phyloP scores from a whole-genome alignment of 2,888 invertebrate genomes.

The Chouioia cunea region DNA sequence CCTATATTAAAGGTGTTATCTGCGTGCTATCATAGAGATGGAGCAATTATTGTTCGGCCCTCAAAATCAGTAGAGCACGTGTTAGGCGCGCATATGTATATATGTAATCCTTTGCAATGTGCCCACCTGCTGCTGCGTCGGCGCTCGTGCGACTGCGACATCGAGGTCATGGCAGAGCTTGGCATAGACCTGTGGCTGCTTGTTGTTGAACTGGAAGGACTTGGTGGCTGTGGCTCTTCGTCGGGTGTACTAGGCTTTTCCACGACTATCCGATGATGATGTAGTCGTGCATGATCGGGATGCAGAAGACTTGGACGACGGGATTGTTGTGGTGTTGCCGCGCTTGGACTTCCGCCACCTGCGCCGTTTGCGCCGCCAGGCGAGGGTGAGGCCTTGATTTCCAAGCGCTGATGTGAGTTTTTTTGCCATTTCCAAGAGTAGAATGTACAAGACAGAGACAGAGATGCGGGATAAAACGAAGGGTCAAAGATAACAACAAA shows the following conservation, averaged over 20 bases:
- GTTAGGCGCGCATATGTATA: neutral
- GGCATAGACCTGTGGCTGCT: slow-evolving; percentile 66
- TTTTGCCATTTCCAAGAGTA: no score
- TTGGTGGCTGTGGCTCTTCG: slow-evolving; percentile 60
- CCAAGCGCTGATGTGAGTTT: slow-evolving; percentile 24
- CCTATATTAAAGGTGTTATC: no score
- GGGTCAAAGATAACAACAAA: neutral
- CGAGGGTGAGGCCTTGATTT: slow-evolving; percentile 42
- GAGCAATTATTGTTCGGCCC: no score
- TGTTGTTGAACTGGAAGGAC: slow-evolving; percentile 66
- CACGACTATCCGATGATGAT: slow-evolving; percentile 52
- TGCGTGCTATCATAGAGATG: no score
- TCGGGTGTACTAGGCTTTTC: slow-evolving; percentile 56
- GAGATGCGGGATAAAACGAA: slow-evolving; percentile 5
- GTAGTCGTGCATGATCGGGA: slow-evolving; percentile 79
- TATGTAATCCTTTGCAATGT: neutral
- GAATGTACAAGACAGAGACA: slow-evolving; percentile 3
- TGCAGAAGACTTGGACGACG: slow-evolving; percentile 75
- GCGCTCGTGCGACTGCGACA: slow-evolving; percentile 62
- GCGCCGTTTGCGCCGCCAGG: slow-evolving; percentile 6
- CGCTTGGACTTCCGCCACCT: slow-evolving; percentile 49
- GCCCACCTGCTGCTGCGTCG: slow-evolving; percentile 60
- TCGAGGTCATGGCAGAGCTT: slow-evolving; percentile 59
- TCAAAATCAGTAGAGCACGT: no score
- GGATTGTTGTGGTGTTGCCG: slow-evolving; percentile 64